phyloP scores from a whole-genome alignment of 53 echinoderm and acorn worm genomes.

The Paracentrotus lividus region DNA sequence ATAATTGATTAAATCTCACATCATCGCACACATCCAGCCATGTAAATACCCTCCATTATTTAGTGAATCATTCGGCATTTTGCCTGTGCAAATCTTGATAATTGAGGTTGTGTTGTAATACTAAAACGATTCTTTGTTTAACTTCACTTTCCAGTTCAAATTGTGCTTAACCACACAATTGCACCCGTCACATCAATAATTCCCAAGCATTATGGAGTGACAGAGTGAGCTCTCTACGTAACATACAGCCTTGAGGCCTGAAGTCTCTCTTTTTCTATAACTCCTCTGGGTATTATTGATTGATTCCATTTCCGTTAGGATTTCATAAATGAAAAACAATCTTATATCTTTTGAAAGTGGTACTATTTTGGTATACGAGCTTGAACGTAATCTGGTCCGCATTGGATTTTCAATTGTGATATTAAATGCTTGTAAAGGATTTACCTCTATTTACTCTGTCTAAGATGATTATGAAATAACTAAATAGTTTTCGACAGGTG shows the following conservation, averaged over 20 bases:
- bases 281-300: conserved; percentile 43
- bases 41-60: not conserved
- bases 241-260: conserved; percentile 9
- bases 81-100: not conserved
- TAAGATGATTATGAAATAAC: not conserved
- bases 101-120: conserved; percentile 3
- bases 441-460: not conserved
- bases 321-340: conserved; percentile 31
- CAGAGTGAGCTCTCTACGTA: not conserved
- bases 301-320: conserved; percentile 49
- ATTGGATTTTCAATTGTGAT: not conserved
- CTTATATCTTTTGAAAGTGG: not conserved
- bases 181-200: not conserved
- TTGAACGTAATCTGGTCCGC: not conserved
- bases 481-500: not conserved
- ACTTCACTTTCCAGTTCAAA: conserved; percentile 10
- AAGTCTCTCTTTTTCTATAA: not conserved
- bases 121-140: conserved; percentile 1
- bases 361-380: conserved; percentile 15
- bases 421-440: not conserved
- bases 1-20: not conserved
- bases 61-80: not conserved
- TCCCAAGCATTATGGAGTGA: not conserved
- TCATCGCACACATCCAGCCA: not conserved
- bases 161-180: not conserved